A percentile compares a stretch with the other conserved stretches of the same genome.
Evolutionary conservation across 1,140 invertebrate species (phyloP).

Genomic region (Cephus cinctus): DNA sequence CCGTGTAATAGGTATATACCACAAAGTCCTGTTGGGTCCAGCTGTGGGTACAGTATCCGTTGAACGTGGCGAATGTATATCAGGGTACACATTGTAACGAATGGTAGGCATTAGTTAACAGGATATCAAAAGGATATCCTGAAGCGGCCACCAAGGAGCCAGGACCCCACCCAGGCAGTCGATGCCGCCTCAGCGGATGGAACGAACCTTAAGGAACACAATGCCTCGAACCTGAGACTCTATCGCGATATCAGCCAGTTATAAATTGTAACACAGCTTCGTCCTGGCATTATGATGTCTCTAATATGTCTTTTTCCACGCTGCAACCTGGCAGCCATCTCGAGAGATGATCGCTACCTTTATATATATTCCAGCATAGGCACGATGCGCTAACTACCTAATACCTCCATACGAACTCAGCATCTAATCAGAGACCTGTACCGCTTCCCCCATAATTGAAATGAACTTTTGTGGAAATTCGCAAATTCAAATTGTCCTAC

Average conservation of each 20-base stretch:
- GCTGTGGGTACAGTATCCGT: conserved; percentile 17
- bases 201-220: conserved; percentile 49
- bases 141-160: conserved; percentile 50
- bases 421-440: too few relatives aligned
- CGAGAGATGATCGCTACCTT: conserved; percentile 17
- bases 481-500: too few relatives aligned
- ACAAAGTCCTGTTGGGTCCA: too few relatives aligned
- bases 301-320: conserved; percentile 55
- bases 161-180: conserved; percentile 50
- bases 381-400: too few relatives aligned
- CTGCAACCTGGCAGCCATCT: conserved; percentile 18
- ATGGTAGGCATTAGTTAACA: conserved; percentile 57
- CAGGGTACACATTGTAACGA: conserved; percentile 47
- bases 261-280: conserved; percentile 57
- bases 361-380: too few relatives aligned
- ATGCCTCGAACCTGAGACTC: conserved; percentile 55
- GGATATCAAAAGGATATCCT: conserved; percentile 57
- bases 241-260: conserved; percentile 56
- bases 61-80: conserved; percentile 25
- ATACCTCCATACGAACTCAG: too few relatives aligned
- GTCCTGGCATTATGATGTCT: conserved; percentile 56
- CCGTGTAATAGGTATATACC: too few relatives aligned
- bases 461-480: too few relatives aligned
- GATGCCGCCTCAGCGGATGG: conserved; percentile 32
- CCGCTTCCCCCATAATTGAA: too few relatives aligned